phyloP scores from a whole-genome alignment of 2,797 vertebrate genomes.

The Poliocrania exsul region DNA sequence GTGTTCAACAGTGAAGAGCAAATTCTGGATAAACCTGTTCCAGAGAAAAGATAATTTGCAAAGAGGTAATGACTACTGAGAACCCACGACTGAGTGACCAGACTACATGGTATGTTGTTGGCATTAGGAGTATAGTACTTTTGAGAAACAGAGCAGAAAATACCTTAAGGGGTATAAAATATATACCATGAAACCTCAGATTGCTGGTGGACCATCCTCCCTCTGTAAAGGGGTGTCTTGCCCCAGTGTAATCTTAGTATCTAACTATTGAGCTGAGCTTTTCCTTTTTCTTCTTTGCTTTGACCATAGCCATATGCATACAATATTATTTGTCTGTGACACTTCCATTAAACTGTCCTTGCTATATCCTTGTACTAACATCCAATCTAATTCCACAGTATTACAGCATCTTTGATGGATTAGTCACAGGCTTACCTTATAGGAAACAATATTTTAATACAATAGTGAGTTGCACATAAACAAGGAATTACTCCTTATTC shows the following conservation, averaged over 20 bases:
- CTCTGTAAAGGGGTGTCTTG: neutral
- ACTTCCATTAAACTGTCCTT: constrained; percentile 12
- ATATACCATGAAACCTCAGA: neutral
- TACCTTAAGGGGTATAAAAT: neutral
- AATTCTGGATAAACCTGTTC: neutral
- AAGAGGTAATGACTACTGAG: neutral
- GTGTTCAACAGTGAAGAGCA: neutral
- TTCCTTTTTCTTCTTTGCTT: neutral
- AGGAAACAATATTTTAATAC: neutral
- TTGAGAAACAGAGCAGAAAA: neutral
- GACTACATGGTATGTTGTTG: neutral
- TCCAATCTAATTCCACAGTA: neutral
- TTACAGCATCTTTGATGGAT: neutral
- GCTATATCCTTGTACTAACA: neutral
- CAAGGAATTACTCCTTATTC: neutral
- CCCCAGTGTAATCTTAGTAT: neutral
- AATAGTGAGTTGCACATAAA: neutral
- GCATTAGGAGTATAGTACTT: neutral
- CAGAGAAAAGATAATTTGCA: neutral
- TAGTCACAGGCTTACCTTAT: neutral
- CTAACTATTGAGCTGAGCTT: neutral
- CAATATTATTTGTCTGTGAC: neutral
- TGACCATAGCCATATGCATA: neutral
- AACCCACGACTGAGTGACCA: neutral
- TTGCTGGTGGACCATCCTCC: neutral